Evolutionary conservation across 2,113 vertebrate species (phyloP).

Genomic region (Leptocoma aspasia): DNA sequence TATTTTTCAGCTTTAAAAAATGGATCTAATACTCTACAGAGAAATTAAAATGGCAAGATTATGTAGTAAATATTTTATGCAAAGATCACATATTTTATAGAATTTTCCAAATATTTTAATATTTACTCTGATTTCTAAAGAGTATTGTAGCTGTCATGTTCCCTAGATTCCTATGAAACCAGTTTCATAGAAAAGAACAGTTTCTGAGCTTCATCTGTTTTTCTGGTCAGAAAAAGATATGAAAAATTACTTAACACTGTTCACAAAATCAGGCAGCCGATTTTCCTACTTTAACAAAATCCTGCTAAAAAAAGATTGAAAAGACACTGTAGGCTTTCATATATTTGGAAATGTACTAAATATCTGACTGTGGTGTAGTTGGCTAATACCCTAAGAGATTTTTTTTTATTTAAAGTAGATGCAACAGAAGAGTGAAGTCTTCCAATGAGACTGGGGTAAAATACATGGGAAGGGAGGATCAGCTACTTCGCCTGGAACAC

Average conservation of each 20-base stretch:
- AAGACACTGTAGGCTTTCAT: background rate
- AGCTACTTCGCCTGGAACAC: background rate
- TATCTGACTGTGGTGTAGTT: background rate
- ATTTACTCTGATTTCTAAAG: background rate
- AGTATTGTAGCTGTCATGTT: background rate
- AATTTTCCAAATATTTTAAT: background rate
- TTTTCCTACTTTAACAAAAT: background rate
- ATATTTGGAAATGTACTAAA: background rate
- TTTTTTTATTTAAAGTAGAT: background rate
- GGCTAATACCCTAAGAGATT: background rate
- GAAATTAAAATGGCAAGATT: background rate
- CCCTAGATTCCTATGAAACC: background rate
- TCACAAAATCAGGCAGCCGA: too few species aligned
- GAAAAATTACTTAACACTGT: background rate
- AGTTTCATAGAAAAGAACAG: background rate
- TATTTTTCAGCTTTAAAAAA: background rate
- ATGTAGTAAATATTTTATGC: background rate
- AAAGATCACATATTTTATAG: background rate
- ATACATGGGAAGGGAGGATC: background rate
- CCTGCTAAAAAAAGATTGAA: background rate
- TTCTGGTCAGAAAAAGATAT: background rate
- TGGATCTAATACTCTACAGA: background rate
- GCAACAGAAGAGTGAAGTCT: background rate
- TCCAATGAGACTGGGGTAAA: background rate
- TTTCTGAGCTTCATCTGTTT: background rate